These are phyloP conservation scores for Drosophila ironensis DNA, from an alignment of 1,140 invertebrate species.

Conservation along the genomic window DNA sequence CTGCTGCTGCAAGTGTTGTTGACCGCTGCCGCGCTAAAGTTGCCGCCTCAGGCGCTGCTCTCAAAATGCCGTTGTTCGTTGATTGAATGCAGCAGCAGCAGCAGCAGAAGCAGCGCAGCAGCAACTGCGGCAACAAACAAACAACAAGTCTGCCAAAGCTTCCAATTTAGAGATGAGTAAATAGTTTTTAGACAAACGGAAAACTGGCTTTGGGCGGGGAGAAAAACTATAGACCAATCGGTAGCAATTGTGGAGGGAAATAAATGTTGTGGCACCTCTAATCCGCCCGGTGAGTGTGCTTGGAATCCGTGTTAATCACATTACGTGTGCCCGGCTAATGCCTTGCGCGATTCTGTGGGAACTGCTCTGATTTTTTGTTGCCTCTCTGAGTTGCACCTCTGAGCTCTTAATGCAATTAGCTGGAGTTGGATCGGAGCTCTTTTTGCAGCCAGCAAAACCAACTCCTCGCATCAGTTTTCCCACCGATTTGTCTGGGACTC, in stretches of 20 bases:
- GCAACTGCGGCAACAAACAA: conserved; percentile 22
- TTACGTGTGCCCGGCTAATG: conserved; percentile 44
- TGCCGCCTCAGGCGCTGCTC: conserved; percentile 28
- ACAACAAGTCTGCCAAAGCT: conserved; percentile 20
- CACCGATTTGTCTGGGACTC: conserved; percentile 10
- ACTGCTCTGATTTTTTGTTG: conserved; percentile 70
- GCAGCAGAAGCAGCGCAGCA: too few species aligned
- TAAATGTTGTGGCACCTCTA: neutral
- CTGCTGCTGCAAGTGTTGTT: conserved; percentile 70
- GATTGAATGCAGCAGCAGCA: conserved; percentile 64
- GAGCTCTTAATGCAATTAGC: conserved; percentile 72
- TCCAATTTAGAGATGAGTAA: conserved; percentile 32
- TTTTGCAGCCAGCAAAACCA: conserved; percentile 22
- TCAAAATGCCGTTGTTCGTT: conserved; percentile 70
- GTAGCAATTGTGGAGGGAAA: neutral
- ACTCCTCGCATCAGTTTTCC: conserved; percentile 38
- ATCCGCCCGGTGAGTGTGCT: conserved; percentile 4
- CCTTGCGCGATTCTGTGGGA: conserved; percentile 69
- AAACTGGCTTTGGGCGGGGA: neutral
- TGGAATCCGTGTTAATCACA: conserved; percentile 52
- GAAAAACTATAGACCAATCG: too few species aligned
- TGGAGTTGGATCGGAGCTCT: conserved; percentile 5
- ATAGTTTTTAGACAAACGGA: conserved; percentile 23
- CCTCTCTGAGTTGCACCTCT: conserved; percentile 32
- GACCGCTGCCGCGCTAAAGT: conserved; percentile 56